These are phyloP conservation scores for Ploceus nigricollis DNA, from an alignment of 2,113 vertebrate genomes.

Conservation along the genomic window DNA sequence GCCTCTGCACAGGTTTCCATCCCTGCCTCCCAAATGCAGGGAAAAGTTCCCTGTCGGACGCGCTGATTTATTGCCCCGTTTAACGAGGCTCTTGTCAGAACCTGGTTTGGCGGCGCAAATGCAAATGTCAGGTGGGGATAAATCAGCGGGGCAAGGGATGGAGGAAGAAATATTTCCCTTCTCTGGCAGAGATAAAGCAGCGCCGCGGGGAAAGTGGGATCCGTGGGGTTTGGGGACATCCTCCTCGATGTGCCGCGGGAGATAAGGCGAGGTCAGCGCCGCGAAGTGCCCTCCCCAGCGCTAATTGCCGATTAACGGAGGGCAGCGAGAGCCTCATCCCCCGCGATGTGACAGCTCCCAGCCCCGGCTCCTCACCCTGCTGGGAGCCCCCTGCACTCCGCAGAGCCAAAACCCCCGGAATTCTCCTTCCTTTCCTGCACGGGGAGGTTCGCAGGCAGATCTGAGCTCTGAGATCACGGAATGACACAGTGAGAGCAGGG, in stretches of 20 bases:
- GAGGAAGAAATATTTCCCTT: neutral
- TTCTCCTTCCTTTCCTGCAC: rapidly evolving
- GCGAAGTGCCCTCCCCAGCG: neutral
- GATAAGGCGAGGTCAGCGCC: neutral
- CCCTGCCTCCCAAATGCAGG: neutral
- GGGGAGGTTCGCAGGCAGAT: neutral
- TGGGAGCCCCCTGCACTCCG: neutral
- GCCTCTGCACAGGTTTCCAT: neutral
- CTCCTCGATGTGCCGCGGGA: neutral
- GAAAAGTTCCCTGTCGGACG: neutral
- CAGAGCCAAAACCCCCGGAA: rapidly evolving
- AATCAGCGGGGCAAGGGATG: neutral
- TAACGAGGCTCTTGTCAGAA: neutral
- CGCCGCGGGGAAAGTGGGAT: neutral
- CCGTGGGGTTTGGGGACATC: neutral
- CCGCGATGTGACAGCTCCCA: neutral
- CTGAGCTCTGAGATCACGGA: rapidly evolving
- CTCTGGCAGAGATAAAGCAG: neutral
- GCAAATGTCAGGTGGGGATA: neutral
- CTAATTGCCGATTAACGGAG: neutral
- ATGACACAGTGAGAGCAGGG: neutral
- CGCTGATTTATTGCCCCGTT: slow-evolving; percentile 2
- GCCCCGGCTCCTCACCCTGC: neutral
- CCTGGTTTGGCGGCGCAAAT: neutral
- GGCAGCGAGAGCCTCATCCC: neutral